Evolutionary conservation across 2,113 vertebrate species (phyloP).

Genomic region (Neodontobutis hainanensis): DNA sequence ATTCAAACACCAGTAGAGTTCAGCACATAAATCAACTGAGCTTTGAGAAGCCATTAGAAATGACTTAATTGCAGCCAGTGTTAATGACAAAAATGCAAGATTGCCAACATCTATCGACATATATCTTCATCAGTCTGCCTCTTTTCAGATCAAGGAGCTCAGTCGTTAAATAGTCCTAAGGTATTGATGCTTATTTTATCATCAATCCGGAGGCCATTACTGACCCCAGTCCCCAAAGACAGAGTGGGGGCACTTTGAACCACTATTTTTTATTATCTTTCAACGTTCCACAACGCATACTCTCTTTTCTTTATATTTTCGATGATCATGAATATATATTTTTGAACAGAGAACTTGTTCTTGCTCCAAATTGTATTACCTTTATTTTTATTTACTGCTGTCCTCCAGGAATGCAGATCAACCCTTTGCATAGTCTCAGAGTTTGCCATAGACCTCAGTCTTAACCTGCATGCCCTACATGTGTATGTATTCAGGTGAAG

Average conservation of each 20-base stretch:
- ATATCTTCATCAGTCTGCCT: conserved; percentile 25
- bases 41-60: conserved; percentile 19
- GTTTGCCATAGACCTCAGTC: no score
- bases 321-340: no score
- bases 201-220: conserved; percentile 34
- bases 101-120: conserved; percentile 1
- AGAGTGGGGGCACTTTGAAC: conserved; percentile 32
- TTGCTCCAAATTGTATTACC: no score
- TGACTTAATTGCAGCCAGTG: conserved; percentile 24
- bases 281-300: no score
- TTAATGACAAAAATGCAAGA: conserved; percentile 35
- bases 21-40: conserved; percentile 5
- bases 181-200: conserved; percentile 36
- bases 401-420: no score
- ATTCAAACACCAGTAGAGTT: conserved; percentile 3
- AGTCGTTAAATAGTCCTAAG: conserved; percentile 23
- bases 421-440: no score
- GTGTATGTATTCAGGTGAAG: no score
- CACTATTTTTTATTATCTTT: conserved; percentile 1
- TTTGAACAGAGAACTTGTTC: no score
- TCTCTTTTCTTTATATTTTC: no score
- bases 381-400: no score
- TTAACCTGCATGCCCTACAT: no score
- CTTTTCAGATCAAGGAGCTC: conserved; percentile 31
- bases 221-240: conserved; percentile 9